Base-by-base conservation (phyloP, 2,797 vertebrate species). In the Thaleichthys pacificus region DNA sequence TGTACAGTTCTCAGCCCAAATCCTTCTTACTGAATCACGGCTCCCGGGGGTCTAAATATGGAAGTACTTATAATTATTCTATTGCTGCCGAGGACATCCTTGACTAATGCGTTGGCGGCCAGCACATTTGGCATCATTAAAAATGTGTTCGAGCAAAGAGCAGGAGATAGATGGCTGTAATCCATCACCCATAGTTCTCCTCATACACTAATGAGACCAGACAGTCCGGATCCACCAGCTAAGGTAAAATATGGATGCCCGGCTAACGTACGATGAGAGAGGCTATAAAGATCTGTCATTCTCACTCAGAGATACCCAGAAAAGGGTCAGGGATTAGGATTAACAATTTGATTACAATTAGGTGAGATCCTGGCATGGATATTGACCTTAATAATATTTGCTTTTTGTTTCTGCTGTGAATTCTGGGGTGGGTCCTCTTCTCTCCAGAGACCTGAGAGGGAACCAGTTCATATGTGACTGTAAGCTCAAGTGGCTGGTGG, bases 381-480 rank as follows among this genome's bases (percentile, higher is more conserved):
- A 61, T 26, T 11, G 60, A 61, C 26, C 11, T 11, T 26, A 14
- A 26, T 11, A 3, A 14, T 47, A 14, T 47, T 47, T 47, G 11
- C 42, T 47, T 12, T 47, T 47, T 47, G 42, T 61, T 14, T 61
- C 19, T 47, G 32, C 5, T 51, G 14, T 14, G 4, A 19, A 22
- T 17, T 28, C 51, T 60, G 3, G 5, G 51, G 14, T 64, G 1
- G 66, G 66, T 61, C 24, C 5, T 79, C 69, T 3, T 60, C 47
- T 67, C 73, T 85, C 57, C 86, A 98, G 97, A 83, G 97, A 99
- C 81, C 88, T 99, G 82, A 90, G 97, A 86, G 96, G 97, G 63
- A 99, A 99, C 83, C 92, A 95, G 77, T 98, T 99, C 90, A 95
- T 88, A 32, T 99, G 97, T 88, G 97, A 98, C 89, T 99, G 97